Percentiles rank a stretch among this genome's conserved stretches.
These are phyloP conservation scores for Zygothrica quintamaculata DNA, from an alignment of 2,888 invertebrate genomes.

Conservation along the genomic window DNA sequence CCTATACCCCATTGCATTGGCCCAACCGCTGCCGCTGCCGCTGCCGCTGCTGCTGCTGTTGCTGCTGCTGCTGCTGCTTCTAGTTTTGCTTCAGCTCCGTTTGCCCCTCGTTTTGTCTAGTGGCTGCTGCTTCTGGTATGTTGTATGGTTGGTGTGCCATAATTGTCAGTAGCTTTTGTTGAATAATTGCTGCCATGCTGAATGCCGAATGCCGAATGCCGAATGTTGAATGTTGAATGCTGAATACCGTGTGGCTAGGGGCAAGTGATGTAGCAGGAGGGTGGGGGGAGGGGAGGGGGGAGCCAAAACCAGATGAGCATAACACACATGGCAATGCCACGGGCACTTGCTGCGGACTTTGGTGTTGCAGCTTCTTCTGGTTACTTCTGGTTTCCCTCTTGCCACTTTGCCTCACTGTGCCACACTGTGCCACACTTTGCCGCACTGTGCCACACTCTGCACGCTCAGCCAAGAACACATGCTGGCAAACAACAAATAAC, in stretches of 20 bases:
- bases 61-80: too few relatives aligned
- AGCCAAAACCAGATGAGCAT: slow-evolving; percentile 57
- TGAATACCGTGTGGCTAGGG: too few relatives aligned
- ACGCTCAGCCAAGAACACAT: slow-evolving; percentile 23
- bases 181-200: slow-evolving; percentile 78
- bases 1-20: too few relatives aligned
- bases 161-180: slow-evolving; percentile 80
- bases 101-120: too few relatives aligned
- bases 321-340: slow-evolving; percentile 48
- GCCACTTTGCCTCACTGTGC: background rate
- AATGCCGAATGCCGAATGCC: too few relatives aligned
- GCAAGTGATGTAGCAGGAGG: too few relatives aligned
- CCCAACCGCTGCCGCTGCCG: background rate
- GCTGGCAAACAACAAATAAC: slow-evolving; percentile 47
- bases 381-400: background rate
- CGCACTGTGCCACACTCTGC: slow-evolving; percentile 7
- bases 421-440: background rate
- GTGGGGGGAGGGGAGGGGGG: too few relatives aligned
- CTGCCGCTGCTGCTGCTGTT: too few relatives aligned
- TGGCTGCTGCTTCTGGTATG: slow-evolving; percentile 18
- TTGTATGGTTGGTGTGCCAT: slow-evolving; percentile 70
- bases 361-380: slow-evolving; percentile 21
- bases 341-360: slow-evolving; percentile 48
- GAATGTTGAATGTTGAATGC: too few relatives aligned
- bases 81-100: too few relatives aligned